These are phyloP conservation scores for Brachionus rubens DNA, from an alignment of 1,140 invertebrate genomes.

Conservation along the genomic window DNA sequence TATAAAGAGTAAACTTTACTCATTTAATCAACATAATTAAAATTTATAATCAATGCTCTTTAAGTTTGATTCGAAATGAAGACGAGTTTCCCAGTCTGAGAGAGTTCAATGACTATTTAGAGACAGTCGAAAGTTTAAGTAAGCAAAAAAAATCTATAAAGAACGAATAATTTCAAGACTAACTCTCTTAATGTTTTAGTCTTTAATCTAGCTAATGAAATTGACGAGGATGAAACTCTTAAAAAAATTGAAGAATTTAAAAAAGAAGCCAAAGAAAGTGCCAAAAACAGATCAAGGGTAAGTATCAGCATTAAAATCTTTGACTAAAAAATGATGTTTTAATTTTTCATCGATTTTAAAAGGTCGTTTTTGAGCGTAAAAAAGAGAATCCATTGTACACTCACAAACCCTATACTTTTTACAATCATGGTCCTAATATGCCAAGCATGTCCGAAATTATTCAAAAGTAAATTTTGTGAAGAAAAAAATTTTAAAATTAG, in stretches of 20 bases:
- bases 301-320: too few relatives aligned
- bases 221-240: slow-evolving; percentile 33
- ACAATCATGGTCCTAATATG: slow-evolving; percentile 42
- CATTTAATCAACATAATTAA: neutral
- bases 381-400: slow-evolving; percentile 28
- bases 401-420: slow-evolving; percentile 9
- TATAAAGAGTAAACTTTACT: slow-evolving; percentile 64
- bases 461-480: neutral
- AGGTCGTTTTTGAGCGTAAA: slow-evolving; percentile 15
- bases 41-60: neutral
- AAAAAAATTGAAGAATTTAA: slow-evolving; percentile 43
- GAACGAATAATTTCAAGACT: neutral
- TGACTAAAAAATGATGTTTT: too few relatives aligned
- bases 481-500: neutral
- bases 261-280: slow-evolving; percentile 46
- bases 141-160: neutral
- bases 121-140: slow-evolving; percentile 45
- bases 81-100: slow-evolving; percentile 25
- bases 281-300: slow-evolving; percentile 34
- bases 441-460: neutral
- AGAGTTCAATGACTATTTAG: slow-evolving; percentile 46
- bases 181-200: neutral
- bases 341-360: neutral
- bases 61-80: slow-evolving; percentile 37
- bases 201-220: slow-evolving; percentile 44